phyloP scores from a whole-genome alignment of 92 coral and sea anemone species.

The Palythoa grandiflora region DNA sequence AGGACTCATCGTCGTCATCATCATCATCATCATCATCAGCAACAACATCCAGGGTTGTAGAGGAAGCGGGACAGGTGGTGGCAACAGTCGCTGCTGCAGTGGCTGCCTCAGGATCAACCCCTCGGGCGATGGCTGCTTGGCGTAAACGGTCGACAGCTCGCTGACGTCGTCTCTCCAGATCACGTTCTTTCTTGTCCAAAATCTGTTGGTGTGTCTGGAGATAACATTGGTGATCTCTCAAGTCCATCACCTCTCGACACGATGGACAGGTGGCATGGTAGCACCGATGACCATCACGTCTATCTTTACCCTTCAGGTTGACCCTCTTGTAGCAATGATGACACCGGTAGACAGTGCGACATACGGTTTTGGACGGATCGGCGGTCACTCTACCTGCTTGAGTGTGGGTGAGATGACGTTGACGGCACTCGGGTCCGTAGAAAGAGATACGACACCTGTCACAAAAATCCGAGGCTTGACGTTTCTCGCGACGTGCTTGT shows the following conservation, averaged over 20 bases:
- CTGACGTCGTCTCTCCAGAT: background rate
- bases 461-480: background rate
- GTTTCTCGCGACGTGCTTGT: background rate
- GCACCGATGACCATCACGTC: background rate
- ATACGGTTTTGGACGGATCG: background rate
- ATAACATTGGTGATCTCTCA: background rate
- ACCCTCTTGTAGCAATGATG: background rate
- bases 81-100: background rate
- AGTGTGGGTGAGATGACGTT: background rate
- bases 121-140: background rate
- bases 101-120: background rate
- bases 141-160: background rate
- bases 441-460: background rate
- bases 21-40: background rate
- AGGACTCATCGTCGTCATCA: background rate
- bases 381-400: background rate
- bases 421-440: background rate
- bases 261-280: background rate
- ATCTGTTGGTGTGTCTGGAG: background rate
- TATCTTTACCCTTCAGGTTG: background rate
- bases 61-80: background rate
- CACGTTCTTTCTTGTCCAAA: background rate
- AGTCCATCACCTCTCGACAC: background rate
- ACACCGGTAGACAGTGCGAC: background rate
- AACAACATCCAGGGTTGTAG: background rate